phyloP scores from a whole-genome alignment of 2,888 invertebrate species.

The Limnephilus lunatus region DNA sequence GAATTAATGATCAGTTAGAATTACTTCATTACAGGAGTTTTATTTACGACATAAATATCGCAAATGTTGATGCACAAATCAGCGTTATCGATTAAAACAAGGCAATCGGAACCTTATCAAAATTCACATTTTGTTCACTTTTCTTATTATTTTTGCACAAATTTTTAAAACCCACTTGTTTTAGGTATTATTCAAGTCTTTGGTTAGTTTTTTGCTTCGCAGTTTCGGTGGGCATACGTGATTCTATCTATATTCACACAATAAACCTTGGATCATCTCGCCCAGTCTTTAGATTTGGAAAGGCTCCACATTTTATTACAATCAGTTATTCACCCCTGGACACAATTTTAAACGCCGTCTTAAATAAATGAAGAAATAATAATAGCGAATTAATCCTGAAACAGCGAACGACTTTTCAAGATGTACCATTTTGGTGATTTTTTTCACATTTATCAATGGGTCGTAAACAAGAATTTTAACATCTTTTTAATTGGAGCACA shows the following conservation, averaged over 20 bases:
- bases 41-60: background rate
- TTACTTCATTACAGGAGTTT: background rate
- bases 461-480: slow-evolving; percentile 14
- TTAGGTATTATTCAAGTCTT: slow-evolving; percentile 4
- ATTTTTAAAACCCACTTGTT: background rate
- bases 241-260: background rate
- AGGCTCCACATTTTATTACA: slow-evolving; percentile 15
- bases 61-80: background rate
- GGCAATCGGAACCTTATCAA: background rate
- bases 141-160: slow-evolving; percentile 1
- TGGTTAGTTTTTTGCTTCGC: background rate
- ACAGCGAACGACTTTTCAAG: slow-evolving; percentile 21
- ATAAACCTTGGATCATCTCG: background rate
- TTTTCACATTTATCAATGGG: background rate
- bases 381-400: slow-evolving; percentile 45
- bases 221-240: background rate
- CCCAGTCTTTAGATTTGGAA: background rate
- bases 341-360: slow-evolving; percentile 64
- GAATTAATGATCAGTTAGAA: background rate
- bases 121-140: background rate
- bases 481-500: background rate
- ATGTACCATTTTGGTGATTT: slow-evolving; percentile 45
- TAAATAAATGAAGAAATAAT: slow-evolving; percentile 67
- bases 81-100: background rate
- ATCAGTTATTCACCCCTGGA: background rate